A percentile compares a stretch with the other conserved stretches of the same genome.
Conservation (phyloP, 2,888 invertebrate species). For the Tetramorium bicarinatum region DNA sequence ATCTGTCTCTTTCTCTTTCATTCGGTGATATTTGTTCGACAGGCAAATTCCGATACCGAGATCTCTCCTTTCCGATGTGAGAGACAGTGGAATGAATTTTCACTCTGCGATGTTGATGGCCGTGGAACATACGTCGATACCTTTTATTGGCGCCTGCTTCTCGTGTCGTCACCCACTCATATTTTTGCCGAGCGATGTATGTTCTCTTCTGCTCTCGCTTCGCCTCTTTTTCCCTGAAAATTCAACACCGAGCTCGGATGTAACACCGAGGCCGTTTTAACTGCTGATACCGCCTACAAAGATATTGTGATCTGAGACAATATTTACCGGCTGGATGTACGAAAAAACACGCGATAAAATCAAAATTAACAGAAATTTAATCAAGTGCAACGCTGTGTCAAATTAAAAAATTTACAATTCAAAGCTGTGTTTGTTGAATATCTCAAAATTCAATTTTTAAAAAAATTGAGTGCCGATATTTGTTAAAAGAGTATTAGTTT, state of each 20-base stretch:
- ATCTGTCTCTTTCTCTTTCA: background rate
- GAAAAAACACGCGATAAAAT: background rate
- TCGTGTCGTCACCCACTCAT: constrained; percentile 54
- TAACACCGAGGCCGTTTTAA: constrained; percentile 24
- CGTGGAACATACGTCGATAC: constrained; percentile 55
- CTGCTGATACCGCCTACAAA: constrained; percentile 33
- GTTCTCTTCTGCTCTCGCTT: constrained; percentile 42
- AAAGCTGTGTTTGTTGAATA: background rate
- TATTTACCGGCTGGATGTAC: constrained; percentile 10
- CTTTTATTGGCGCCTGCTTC: constrained; percentile 61
- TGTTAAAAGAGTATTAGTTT: background rate
- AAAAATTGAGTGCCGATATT: background rate
- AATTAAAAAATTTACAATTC: background rate
- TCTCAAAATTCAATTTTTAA: background rate
- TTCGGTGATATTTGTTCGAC: constrained; percentile 32
- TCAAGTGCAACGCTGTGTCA: background rate
- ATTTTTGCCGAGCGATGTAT: constrained; percentile 61
- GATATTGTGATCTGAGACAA: constrained; percentile 28
- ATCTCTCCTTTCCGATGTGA: constrained; percentile 35
- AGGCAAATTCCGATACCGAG: constrained; percentile 41
- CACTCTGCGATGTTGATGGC: constrained; percentile 59
- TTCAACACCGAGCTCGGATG: constrained; percentile 69
- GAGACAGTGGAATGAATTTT: constrained; percentile 59
- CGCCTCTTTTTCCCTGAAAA: constrained; percentile 64
- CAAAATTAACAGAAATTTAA: constrained; percentile 9